Evolutionary conservation across 2,888 invertebrate species (phyloP).

Genomic region (Pheosia tremula): DNA sequence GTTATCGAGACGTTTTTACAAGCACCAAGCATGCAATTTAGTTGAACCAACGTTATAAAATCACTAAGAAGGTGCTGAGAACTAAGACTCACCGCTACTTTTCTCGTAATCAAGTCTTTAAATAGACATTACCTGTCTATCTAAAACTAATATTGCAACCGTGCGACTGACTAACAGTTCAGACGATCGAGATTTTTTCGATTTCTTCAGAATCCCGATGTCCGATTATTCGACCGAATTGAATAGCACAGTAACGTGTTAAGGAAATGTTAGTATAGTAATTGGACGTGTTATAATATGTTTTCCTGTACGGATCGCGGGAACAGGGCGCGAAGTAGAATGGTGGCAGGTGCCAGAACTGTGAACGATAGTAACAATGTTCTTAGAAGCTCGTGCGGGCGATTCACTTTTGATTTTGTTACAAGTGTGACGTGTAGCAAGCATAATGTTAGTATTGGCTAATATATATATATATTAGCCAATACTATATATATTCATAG

Average conservation of each 20-base stretch:
- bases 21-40: too few species aligned
- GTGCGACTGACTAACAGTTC: constrained; percentile 7
- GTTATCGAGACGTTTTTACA: too few species aligned
- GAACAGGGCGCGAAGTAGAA: constrained; percentile 33
- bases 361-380: constrained; percentile 23
- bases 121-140: not conserved
- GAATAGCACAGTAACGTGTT: constrained; percentile 22
- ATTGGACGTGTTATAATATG: constrained; percentile 27
- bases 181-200: constrained; percentile 9
- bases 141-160: not conserved
- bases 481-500: too few species aligned
- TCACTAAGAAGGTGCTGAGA: not conserved
- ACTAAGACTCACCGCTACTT: not conserved
- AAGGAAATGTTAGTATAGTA: constrained; percentile 23
- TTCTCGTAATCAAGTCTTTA: not conserved
- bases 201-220: constrained; percentile 20
- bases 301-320: constrained; percentile 48
- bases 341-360: constrained; percentile 36
- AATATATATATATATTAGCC: too few species aligned
- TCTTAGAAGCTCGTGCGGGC: constrained; percentile 32
- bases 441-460: too few species aligned
- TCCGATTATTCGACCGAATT: constrained; percentile 23
- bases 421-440: constrained; percentile 3
- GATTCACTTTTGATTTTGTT: constrained; percentile 15
- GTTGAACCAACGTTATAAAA: too few species aligned